Base-by-base conservation (phyloP, 1,140 invertebrate species). In the Brachionus koreanus region DNA sequence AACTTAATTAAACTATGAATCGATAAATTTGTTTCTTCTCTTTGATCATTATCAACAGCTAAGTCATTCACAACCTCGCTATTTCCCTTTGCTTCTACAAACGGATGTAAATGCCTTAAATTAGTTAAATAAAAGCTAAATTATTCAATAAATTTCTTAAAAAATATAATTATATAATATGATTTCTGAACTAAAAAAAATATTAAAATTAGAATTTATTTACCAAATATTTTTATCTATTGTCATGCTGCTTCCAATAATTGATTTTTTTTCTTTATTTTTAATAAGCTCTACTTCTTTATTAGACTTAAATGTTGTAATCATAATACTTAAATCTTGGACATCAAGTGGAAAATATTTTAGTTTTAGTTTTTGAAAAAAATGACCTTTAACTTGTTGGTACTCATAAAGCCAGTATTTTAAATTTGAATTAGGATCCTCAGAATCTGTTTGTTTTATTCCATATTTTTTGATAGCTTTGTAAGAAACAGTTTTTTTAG, bases 71-170 rank as follows among this genome's bases (percentile, higher is more conserved):
- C 46, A 77, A 82, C 3, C 57, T 84, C 83, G 84, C 82, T 19
- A 83, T 75, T 74, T 79, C 72, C 63, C 57, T 83, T 82, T 5
- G 84, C 82, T 69, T 84, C 84, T 13, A 85, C 83, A 76, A 84
- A 83, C 69, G 84, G 83, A 69, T 85, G 82, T n/a, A 85, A 57
- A 57, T 79, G 67, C 84, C 84, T 84, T 46, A 46, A 74, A 74
- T 46, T 57, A n/a, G n/a, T n/a, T n/a, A n/a, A n/a, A n/a, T n/a
- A n/a, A n/a, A n/a, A n/a, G n/a, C n/a, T n/a, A 49, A n/a, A 16
- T 49, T 13, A n/a, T 49, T n/a, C 16, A 13, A 12, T 9, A 10
- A 9, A 12, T 10, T n/a, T 9, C 12, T 46, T 46, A 13, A 46
- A n/a, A 46, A 16, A n/a, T n/a, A 1, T n/a, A n/a, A n/a, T n/a